Percentiles rank a stretch among this genome's conserved stretches.
Evolutionary conservation across 2,113 vertebrate species (phyloP).

Genomic region (Neomonachus schauinslandi): DNA sequence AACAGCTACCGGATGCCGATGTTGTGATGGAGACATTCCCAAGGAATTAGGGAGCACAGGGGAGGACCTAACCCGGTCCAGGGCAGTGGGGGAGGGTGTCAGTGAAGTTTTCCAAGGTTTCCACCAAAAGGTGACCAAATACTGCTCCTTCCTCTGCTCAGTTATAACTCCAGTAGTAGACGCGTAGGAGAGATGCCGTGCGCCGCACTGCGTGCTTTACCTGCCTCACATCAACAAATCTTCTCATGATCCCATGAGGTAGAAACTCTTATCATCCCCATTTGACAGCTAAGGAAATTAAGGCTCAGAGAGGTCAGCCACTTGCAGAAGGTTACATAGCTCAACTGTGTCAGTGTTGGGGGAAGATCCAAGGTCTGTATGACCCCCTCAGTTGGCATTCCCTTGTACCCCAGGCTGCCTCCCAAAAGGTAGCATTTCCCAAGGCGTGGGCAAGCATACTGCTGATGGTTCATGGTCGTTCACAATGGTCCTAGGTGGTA

Average conservation of each 20-base stretch:
- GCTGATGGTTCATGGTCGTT: too few species aligned
- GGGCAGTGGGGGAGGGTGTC: too few species aligned
- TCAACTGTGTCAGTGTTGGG: background rate
- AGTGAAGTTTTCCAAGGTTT: background rate
- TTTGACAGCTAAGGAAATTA: background rate
- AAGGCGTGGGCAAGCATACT: background rate
- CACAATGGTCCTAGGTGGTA: background rate
- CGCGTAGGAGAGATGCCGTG: rapidly evolving
- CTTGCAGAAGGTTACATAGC: background rate
- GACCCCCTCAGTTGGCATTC: background rate
- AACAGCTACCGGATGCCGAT: background rate
- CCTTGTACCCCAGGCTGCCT: background rate
- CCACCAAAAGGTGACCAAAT: background rate
- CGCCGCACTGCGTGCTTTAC: rapidly evolving
- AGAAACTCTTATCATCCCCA: background rate
- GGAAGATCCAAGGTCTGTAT: background rate
- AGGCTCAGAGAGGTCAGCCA: background rate
- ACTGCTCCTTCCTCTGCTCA: background rate
- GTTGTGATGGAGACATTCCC: background rate
- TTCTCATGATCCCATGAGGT: background rate
- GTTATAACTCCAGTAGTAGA: background rate
- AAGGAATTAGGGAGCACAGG: background rate
- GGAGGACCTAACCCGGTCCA: too few species aligned
- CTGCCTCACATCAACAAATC: rapidly evolving
- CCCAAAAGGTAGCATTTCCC: background rate